A percentile compares a stretch with the other conserved stretches of the same genome.
Conservation (phyloP, 2,888 invertebrate genomes). For the Heliconius charithonia region DNA sequence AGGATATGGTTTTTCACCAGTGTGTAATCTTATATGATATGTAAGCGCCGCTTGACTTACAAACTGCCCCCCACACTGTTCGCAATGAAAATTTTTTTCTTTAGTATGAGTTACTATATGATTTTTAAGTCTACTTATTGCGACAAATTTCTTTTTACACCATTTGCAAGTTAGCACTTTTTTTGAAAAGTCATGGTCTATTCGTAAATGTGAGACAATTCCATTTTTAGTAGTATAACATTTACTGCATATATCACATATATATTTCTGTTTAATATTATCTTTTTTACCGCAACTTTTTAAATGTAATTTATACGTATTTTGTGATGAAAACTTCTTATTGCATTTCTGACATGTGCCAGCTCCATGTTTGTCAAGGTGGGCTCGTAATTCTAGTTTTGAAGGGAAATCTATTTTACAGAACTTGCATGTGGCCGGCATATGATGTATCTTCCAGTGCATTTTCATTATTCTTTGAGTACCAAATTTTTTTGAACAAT, state of each 20-base stretch:
- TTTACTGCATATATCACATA: conserved; percentile 71
- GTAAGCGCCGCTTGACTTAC: conserved; percentile 68
- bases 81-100: conserved; percentile 69
- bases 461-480: conserved; percentile 61
- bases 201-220: conserved; percentile 65
- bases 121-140: conserved; percentile 63
- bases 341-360: conserved; percentile 62
- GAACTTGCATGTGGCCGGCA: conserved; percentile 62
- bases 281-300: conserved; percentile 62
- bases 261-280: conserved; percentile 56
- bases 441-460: conserved; percentile 63
- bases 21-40: conserved; percentile 71
- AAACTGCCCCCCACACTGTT: conserved; percentile 68
- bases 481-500: conserved; percentile 68
- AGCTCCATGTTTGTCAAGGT: conserved; percentile 65
- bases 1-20: conserved; percentile 70
- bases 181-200: conserved; percentile 66
- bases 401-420: conserved; percentile 68
- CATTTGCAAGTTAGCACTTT: conserved; percentile 64
- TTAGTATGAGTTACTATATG: conserved; percentile 74
- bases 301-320: conserved; percentile 61
- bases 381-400: conserved; percentile 59
- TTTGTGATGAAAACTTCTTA: conserved; percentile 62
- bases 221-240: conserved; percentile 65
- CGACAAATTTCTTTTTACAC: conserved; percentile 72